phyloP scores from a whole-genome alignment of 2,113 vertebrate genomes.

The Silurus meridionalis region DNA sequence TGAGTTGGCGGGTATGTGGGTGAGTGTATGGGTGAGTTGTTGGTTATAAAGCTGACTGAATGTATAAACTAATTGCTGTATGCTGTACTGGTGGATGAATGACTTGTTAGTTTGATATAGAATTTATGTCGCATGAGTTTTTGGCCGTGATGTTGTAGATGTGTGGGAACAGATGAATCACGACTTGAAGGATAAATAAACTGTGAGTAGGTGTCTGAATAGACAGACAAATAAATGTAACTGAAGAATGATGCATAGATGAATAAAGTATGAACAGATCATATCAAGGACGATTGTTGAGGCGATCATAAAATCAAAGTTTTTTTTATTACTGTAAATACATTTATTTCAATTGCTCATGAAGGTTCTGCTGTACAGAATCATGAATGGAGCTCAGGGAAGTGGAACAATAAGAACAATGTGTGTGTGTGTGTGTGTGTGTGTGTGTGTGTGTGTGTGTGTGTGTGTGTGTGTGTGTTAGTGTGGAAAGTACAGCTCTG shows the following conservation, averaged over 20 bases:
- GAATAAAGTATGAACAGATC: background rate
- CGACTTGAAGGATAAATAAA: background rate
- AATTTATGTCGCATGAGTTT: background rate
- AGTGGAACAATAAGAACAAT: background rate
- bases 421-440: no score
- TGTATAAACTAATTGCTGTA: background rate
- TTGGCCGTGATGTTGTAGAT: no score
- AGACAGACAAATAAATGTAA: background rate
- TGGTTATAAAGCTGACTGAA: no score
- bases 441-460: background rate
- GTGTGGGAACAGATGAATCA: background rate
- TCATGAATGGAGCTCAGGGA: background rate
- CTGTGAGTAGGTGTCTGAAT: background rate
- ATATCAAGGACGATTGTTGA: no score
- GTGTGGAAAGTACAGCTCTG: conserved; percentile 95
- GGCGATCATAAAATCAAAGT: no score
- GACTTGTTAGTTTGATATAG: background rate
- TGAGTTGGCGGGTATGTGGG: no score
- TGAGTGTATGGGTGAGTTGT: no score
- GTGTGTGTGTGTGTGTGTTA: conserved; percentile 60
- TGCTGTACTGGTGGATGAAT: background rate
- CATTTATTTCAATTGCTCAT: background rate
- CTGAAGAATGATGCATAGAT: background rate
- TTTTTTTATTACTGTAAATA: background rate
- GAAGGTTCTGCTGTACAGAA: background rate